phyloP scores from a whole-genome alignment of 2,797 vertebrate genomes.

The Holocentrus rufus region DNA sequence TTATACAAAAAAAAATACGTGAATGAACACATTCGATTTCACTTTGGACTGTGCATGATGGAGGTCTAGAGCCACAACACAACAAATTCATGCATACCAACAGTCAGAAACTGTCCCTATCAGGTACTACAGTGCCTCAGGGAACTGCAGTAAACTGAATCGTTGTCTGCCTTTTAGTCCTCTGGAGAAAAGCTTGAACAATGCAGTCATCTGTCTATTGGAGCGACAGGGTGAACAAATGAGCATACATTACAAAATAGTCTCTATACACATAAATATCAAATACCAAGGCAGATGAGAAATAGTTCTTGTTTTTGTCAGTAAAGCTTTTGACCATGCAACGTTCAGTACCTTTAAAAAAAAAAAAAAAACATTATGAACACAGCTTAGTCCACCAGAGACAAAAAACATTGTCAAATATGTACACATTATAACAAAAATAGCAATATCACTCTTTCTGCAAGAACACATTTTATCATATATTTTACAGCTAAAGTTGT shows the following conservation, averaged over 20 bases:
- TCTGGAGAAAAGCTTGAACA: constrained; percentile 58
- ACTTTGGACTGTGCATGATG: neutral
- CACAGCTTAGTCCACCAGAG: constrained; percentile 73
- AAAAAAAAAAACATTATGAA: constrained; percentile 47
- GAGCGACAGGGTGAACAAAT: constrained; percentile 56
- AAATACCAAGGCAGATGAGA: constrained; percentile 67
- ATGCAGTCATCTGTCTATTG: constrained; percentile 36
- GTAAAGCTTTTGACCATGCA: constrained; percentile 85
- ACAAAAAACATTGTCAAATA: constrained; percentile 70
- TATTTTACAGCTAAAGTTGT: constrained; percentile 73
- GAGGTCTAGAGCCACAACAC: neutral
- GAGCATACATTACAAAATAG: constrained; percentile 69
- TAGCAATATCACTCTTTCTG: constrained; percentile 71
- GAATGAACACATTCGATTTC: neutral
- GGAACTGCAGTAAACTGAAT: neutral
- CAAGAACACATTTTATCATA: constrained; percentile 60
- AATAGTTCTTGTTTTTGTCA: constrained; percentile 71
- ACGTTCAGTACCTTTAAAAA: constrained; percentile 76
- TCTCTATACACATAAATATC: constrained; percentile 83
- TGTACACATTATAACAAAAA: constrained; percentile 77
- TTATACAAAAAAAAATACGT: neutral
- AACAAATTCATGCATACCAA: constrained; percentile 14
- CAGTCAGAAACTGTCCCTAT: neutral
- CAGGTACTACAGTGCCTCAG: neutral
- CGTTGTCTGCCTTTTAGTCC: constrained; percentile 36